Evolutionary conservation across 2,113 vertebrate genomes (phyloP), one percentile per base, ranked within the genome.

Genomic region (Shinisaurus crocodilurus): DNA sequence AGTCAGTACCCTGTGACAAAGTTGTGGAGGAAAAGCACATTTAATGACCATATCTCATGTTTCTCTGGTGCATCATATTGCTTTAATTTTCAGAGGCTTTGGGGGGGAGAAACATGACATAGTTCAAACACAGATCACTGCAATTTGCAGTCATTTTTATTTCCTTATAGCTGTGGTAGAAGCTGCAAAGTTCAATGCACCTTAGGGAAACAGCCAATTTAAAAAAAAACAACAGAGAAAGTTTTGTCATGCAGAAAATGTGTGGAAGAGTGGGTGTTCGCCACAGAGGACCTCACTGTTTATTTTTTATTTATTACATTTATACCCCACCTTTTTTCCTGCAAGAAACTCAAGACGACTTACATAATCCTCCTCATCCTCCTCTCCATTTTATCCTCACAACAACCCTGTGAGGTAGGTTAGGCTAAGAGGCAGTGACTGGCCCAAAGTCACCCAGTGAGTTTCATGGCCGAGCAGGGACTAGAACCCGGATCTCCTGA

Each of bases 71-170:
- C 40, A 3, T 45, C 82, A 63, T 85, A 72, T 2, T 0, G 0
- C 43, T 15, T 84, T 54, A 10, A 65, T 70, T 85, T 83, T 37
- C 88, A 48, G 72, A 57, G 5, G 29, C 57, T 69, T 57, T 76
- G 9, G 5, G n/a, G n/a, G 37, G 34, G 34, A 79, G 40, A 43
- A 77, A 5, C 0, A 6, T 0, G 0, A n/a, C 27, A 3, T 1
- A 25, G n/a, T 18, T 93, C 48, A 77, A 88, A 54, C 40, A n/a
- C 45, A 77, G 75, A 85, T 37, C 48, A 0, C 0, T 57, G 57
- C 23, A 15, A 67, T 43, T 12, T 86, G 65, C 32, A 3, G 57
- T 63, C 18, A 79, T 86, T 79, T 90, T 54, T 69, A 70, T 50
- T 57, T 23, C 63, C 9, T 34, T n/a, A 77, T 86, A 72, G 69